Evolutionary conservation across 2,797 vertebrate species (phyloP), one percentile per base, ranked within the genome.

Genomic region (Siniperca scherzeri): DNA sequence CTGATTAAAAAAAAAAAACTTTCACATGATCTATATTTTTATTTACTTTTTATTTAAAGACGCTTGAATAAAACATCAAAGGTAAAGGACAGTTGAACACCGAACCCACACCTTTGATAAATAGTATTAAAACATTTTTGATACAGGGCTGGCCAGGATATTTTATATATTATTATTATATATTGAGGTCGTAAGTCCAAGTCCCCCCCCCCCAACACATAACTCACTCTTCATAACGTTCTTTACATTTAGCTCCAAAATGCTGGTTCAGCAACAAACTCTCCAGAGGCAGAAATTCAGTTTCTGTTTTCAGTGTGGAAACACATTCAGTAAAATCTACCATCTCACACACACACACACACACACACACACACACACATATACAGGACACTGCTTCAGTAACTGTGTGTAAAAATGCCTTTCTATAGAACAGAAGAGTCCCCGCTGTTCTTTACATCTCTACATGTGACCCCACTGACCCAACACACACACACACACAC

Each of bases 371-470:
- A n/a, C 36, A 66, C 22, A 76, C 53, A 61, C 56, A 50, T 44
- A 70, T 5, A 72, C 40, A 72, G 21, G 14, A 46, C 30, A 53
- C 48, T 4, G 56, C 30, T 30, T 65, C 66, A 55, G 76, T 30
- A 10, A 25, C 30, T 48, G 56, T 53, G 42, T 69, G 50, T 48
- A 27, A 57, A 50, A 50, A 62, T 61, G 46, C 78, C 64, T 67
- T 69, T 69, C 76, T 71, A 70, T 61, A 60, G 62, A 81, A 33
- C 38, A 70, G 44, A 59, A 59, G 59, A 69, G 2, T 33, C 62
- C 80, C 83, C 57, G 87, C 78, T 86, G 81, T 59, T 81, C 81
- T 71, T 68, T 82, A 76, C 80, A 78, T 66, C 59, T 73, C 40
- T 67, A 71, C 73, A 84, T 66, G 60, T 76, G 77, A 76, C 82